Evolutionary conservation across 2,888 invertebrate species (phyloP).

Genomic region (Synanthedon tipuliformis): DNA sequence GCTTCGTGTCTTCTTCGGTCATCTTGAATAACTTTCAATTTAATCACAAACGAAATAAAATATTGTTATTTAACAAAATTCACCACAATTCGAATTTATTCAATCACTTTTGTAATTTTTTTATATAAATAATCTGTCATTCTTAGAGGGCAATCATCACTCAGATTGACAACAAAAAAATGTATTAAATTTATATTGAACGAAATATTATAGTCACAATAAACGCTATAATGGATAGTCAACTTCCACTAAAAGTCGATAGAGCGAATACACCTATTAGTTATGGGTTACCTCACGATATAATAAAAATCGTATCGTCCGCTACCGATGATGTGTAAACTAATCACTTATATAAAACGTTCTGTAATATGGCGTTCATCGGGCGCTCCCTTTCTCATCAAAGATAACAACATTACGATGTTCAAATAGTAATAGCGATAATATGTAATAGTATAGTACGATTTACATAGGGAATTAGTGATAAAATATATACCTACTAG

Average conservation of each 20-base stretch:
- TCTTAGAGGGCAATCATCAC: no score
- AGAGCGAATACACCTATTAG: not conserved
- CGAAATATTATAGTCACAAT: no score
- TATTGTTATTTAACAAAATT: not conserved
- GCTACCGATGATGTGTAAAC: slow-evolving; percentile 3
- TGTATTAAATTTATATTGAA: no score
- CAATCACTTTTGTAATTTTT: not conserved
- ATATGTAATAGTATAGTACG: no score
- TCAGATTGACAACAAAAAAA: no score
- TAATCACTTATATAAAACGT: slow-evolving; percentile 2
- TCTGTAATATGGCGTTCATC: slow-evolving; percentile 7
- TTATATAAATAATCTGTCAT: no score
- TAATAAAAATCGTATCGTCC: slow-evolving; percentile 2
- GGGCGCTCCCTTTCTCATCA: slow-evolving; percentile 21
- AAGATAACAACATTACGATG: slow-evolving; percentile 20
- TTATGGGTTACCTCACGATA: no score
- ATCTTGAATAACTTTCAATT: slow-evolving; percentile 14
- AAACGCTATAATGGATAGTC: no score
- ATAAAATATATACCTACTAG: no score
- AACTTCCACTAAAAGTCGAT: no score
- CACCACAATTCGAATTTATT: not conserved
- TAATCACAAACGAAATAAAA: not conserved
- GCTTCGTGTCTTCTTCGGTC: slow-evolving; percentile 37
- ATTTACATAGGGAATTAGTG: not conserved
- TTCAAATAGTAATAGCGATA: slow-evolving; percentile 25